Evolutionary conservation across 2,888 invertebrate genomes (phyloP), one percentile per base, ranked within the genome.

Genomic region (Palloptera scutellata): DNA sequence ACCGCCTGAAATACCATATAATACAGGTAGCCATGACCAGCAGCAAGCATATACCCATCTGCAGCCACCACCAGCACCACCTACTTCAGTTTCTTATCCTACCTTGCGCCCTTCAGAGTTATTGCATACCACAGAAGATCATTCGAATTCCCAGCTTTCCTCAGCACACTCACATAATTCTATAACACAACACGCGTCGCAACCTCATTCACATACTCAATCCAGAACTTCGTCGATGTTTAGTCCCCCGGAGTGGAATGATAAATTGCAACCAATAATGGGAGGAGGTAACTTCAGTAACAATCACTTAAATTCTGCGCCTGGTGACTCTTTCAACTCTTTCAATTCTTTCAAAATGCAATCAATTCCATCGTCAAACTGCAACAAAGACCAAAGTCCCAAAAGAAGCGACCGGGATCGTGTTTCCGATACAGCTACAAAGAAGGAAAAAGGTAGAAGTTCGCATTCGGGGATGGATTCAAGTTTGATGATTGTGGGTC

Each of bases 161-260:
- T 67, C 70, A 41, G 70, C 67, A 13, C 67, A 67, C 63, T 43
- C 20, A 9, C 42, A 30, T 30, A 6, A 6, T 30, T 30, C 30
- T 30, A 2, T 30, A 30, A 30, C 30, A 30, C 30, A 30, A 30
- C 30, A 30, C 3, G 30, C 51, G 17, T 45, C 59, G 40, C 74
- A 71, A 62, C 70, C 61, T 54, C 61, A 66, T 52, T 57, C 70
- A 71, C 60, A 71, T 42, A 58, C 52, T 51, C 76, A 74, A 61
- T 65, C 73, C 72, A 78, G 72, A 75, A 73, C 73, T 12, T 72
- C 73, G 48, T 74, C 85, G 0, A 77, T 85, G 67, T 85, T 85
- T 67, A 85, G 85, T 69, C 84, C 85, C 12, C 30, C 30, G 2
- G 85, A 85, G 61, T 83, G 83, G 81, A 81, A 76, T 66, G 84